Evolutionary conservation across 2,797 vertebrate species (phyloP).

Genomic region (Peromyscus aztecus): DNA sequence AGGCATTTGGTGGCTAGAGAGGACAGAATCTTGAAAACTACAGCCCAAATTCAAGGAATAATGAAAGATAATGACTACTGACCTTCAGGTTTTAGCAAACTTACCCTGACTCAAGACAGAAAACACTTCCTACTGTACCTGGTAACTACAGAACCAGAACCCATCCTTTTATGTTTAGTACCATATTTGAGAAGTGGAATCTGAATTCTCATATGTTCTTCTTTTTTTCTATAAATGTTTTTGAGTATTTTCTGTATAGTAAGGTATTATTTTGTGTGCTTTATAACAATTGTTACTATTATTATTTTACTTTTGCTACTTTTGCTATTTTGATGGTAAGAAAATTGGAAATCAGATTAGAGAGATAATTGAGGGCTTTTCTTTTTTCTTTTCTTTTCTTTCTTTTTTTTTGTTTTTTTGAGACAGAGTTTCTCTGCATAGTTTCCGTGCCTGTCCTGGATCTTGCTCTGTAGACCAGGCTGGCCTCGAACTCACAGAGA

Average conservation of each 20-base stretch:
- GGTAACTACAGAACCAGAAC: not conserved
- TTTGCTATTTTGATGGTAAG: not conserved
- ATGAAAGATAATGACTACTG: not conserved
- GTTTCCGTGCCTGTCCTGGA: no score
- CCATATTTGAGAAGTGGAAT: not conserved
- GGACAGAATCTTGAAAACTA: not conserved
- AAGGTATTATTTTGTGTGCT: not conserved
- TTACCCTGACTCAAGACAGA: not conserved
- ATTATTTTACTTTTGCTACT: constrained; percentile 5
- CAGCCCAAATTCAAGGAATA: not conserved
- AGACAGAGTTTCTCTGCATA: no score
- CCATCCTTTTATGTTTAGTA: not conserved
- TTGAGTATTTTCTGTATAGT: not conserved
- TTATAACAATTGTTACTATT: not conserved
- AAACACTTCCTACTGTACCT: no score
- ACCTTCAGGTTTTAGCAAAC: not conserved
- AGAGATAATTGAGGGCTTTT: no score
- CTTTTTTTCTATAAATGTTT: not conserved
- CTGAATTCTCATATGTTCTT: not conserved
- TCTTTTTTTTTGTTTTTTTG: no score
- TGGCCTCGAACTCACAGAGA: no score
- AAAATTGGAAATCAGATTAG: not conserved
- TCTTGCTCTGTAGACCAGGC: no score
- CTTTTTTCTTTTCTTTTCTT: no score
- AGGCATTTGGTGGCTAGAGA: not conserved